phyloP scores from a whole-genome alignment of 2,888 invertebrate species.

The Drosophila recens region DNA sequence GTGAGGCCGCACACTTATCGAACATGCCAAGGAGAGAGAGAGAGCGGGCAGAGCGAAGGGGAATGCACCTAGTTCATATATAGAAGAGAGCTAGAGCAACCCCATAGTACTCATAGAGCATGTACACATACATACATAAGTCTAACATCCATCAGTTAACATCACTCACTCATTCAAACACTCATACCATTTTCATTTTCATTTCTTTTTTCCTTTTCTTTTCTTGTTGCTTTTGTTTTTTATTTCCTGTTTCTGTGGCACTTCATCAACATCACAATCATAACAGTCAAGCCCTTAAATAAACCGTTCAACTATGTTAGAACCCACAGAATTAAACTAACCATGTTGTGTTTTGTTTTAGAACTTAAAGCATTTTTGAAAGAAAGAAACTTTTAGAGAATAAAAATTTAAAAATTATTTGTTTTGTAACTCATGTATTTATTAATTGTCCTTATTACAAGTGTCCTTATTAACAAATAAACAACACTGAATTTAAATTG shows the following conservation, averaged over 20 bases:
- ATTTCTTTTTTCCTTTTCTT: conserved; percentile 23
- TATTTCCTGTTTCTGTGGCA: conserved; percentile 47
- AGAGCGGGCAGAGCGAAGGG: background rate
- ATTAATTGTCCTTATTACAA: too few relatives aligned
- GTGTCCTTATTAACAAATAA: too few relatives aligned
- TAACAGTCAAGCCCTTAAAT: conserved; percentile 42
- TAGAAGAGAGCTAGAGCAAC: conserved; percentile 4
- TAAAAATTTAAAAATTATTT: background rate
- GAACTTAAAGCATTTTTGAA: background rate
- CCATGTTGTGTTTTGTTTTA: background rate
- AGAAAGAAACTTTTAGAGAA: background rate
- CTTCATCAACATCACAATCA: conserved; percentile 68
- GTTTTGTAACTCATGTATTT: too few relatives aligned
- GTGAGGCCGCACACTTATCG: conserved; percentile 67
- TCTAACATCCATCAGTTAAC: conserved; percentile 57
- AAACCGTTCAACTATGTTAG: conserved; percentile 6
- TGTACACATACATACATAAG: conserved; percentile 5
- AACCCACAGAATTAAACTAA: conserved; percentile 1
- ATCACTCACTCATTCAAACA: conserved; percentile 56
- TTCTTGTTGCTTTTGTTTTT: conserved; percentile 18
- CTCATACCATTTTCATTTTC: conserved; percentile 40
- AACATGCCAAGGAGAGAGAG: conserved; percentile 16
- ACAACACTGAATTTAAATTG: background rate
- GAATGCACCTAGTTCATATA: conserved; percentile 22
- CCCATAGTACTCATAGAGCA: conserved; percentile 13